Conservation (phyloP, 1,140 invertebrate genomes). For the Brachionus paranguensis region DNA sequence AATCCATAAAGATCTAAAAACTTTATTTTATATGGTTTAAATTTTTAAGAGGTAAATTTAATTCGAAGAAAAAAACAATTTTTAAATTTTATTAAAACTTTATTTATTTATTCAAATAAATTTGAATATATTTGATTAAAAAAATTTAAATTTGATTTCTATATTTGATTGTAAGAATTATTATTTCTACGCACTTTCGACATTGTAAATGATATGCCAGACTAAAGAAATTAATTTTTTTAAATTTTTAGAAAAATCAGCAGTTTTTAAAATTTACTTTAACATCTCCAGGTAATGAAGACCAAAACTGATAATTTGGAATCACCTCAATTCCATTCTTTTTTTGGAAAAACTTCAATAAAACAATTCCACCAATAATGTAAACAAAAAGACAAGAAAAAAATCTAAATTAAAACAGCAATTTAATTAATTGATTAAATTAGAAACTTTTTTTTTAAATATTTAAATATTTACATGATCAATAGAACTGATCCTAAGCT, state of each 20-base stretch:
- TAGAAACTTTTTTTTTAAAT: neutral
- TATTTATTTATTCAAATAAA: neutral
- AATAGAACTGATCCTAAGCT: neutral
- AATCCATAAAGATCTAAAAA: no score
- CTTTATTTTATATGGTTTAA: no score
- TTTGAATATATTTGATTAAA: neutral
- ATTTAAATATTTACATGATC: neutral
- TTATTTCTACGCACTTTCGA: neutral
- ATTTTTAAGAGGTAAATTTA: neutral
- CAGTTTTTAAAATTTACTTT: neutral
- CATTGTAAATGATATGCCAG: neutral
- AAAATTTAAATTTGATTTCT: neutral
- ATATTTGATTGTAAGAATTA: neutral
- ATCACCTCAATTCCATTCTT: neutral
- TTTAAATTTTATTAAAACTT: neutral
- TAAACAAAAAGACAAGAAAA: neutral
- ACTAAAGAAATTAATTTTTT: no score
- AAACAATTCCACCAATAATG: neutral
- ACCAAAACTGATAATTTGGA: neutral
- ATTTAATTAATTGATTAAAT: neutral
- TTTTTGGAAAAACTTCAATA: constrained; percentile 9
- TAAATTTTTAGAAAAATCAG: neutral
- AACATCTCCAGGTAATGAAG: neutral
- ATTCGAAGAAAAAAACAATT: neutral
- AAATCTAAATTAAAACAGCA: neutral